Conservation (phyloP, 35 echinoderm and acorn worm genomes). For the Apostichopus californicus region DNA sequence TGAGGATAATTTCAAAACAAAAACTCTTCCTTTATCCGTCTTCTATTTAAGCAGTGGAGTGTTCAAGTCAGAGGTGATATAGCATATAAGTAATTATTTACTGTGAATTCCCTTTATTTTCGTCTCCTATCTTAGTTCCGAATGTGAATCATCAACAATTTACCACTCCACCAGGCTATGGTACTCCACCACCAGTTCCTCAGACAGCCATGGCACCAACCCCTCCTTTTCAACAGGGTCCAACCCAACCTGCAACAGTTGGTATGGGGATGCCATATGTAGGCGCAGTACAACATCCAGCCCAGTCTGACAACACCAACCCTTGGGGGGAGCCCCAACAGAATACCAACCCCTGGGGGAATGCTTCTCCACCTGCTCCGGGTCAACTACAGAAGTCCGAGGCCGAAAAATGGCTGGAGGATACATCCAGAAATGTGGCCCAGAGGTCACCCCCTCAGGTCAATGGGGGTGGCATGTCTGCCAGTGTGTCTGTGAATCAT, state of each 20-base stretch:
- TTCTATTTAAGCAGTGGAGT: too few species aligned
- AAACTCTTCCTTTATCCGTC: too few species aligned
- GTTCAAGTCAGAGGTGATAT: too few species aligned
- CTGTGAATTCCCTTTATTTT: not conserved
- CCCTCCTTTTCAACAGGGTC: not conserved
- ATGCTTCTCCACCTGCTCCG: not conserved
- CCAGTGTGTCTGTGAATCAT: too few species aligned
- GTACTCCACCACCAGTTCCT: constrained; percentile 36
- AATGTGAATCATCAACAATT: not conserved
- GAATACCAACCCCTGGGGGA: constrained; percentile 72
- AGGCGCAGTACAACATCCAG: constrained; percentile 9
- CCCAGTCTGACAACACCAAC: constrained; percentile 58
- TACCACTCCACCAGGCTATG: constrained; percentile 44
- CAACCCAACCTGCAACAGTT: not conserved
- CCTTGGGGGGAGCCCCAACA: constrained; percentile 67
- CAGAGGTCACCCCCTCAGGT: not conserved
- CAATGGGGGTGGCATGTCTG: not conserved
- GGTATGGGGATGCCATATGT: constrained; percentile 21
- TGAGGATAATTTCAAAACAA: too few species aligned
- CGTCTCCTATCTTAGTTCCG: not conserved
- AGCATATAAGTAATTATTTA: too few species aligned
- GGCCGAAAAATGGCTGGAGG: constrained; percentile 63
- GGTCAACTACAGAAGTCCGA: constrained; percentile 35
- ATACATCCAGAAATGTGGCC: constrained; percentile 60
- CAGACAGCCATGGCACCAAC: not conserved